Base-by-base conservation (phyloP, 2,797 vertebrate species). In the Brachyalestes nurse region DNA sequence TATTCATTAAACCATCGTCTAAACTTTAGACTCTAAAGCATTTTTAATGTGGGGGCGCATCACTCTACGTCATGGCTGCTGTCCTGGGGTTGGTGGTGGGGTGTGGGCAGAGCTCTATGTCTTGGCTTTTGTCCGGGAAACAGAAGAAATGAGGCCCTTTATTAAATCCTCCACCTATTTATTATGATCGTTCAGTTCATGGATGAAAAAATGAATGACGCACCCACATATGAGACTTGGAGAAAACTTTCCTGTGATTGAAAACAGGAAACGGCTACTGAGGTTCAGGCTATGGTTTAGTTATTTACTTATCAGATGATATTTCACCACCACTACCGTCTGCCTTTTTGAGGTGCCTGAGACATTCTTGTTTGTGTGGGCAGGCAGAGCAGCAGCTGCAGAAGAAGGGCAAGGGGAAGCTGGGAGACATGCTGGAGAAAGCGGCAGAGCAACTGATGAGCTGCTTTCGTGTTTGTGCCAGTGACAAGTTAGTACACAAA, bases 401-500 rank as follows among this genome's bases (percentile, higher is more conserved):
- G 84, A 96, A 96, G 91, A 99, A 96, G 87, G 95, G 96, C 0
- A 98, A 96, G 80, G 96, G 96, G 89, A 98, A 97, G 84, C 91
- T 94, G 1, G 95, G 96, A 0, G 97, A 99, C 88, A 99, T 98
- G 97, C 53, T 99, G 92, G 98, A 99, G 89, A 99, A 99, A 76
- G 96, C 98, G 0, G 97, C 98, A 0, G 98, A 99, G 55, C 93
- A 97, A 60, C 91, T 99, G 78, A 99, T 99, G 98, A 95, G 96
- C 92, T 99, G 97, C 89, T 99, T 99, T 87, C 93, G 98, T 69
- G 96, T 99, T 66, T 99, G 98, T 83, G 98, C 97, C 90, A 99
- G 97, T 5, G 97, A 99, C 93, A 99, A 97, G 98, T 99, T 79
- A 96, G 97, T 93, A 10, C 17, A 65, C 21, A 23, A 38, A 12